Conservation (phyloP, 2,797 vertebrate species). For the Oreochromis mossambicus region DNA sequence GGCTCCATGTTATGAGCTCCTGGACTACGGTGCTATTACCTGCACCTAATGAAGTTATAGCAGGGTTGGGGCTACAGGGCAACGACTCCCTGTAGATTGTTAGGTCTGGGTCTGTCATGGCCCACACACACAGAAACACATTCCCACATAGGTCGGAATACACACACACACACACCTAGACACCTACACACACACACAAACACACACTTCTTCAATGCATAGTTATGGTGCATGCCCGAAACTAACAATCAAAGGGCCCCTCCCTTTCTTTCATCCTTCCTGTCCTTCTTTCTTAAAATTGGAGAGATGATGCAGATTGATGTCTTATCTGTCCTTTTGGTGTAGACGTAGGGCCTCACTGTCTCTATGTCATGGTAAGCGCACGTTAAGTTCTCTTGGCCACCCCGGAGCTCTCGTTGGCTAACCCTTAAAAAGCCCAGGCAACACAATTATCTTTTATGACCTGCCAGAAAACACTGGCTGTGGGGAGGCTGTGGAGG, state of each 20-base stretch:
- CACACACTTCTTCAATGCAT: neutral
- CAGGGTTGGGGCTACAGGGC: conserved; percentile 60
- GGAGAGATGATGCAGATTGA: conserved; percentile 40
- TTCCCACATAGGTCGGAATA: neutral
- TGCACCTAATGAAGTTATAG: conserved; percentile 79
- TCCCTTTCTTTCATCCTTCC: neutral
- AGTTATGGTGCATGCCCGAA: neutral
- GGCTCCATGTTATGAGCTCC: conserved; percentile 71
- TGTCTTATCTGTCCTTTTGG: conserved; percentile 54
- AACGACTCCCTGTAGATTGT: conserved; percentile 67
- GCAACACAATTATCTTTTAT: conserved; percentile 82
- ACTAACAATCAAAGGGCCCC: neutral
- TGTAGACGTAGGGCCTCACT: conserved; percentile 33
- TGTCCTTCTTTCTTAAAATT: conserved; percentile 34
- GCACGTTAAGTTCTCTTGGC: conserved; percentile 61
- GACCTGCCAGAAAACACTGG: conserved; percentile 78
- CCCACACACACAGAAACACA: conserved; percentile 58
- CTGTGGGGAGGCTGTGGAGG: conserved; percentile 61
- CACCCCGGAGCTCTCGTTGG: conserved; percentile 71
- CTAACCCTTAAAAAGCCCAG: conserved; percentile 78
- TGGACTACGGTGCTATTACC: conserved; percentile 69
- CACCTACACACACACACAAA: neutral
- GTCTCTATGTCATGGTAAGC: conserved; percentile 62
- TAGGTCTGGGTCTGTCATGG: conserved; percentile 36
- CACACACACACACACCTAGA: neutral